Conservation (phyloP, 2,113 vertebrate species). For the Ivindomyrus marchei region DNA sequence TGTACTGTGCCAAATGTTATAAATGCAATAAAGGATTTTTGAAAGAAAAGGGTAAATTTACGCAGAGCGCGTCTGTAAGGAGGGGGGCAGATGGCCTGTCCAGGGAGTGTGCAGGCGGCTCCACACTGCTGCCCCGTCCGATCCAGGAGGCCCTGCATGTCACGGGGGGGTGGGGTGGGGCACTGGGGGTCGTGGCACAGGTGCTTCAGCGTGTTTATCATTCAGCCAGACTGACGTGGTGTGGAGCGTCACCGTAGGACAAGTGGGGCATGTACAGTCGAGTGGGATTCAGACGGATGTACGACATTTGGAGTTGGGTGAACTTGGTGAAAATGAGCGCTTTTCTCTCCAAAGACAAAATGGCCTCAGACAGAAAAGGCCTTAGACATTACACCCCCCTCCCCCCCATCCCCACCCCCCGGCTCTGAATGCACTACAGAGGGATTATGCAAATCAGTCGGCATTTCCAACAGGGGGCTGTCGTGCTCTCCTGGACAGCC, state of each 20-base stretch:
- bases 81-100: neutral
- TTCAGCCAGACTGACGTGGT: neutral
- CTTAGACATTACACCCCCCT: neutral
- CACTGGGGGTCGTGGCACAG: neutral
- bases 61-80: conserved; percentile 44
- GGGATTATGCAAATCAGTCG: conserved; percentile 19
- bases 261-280: neutral
- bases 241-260: neutral
- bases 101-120: neutral
- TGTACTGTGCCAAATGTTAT: conserved; percentile 90
- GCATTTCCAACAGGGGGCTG: neutral
- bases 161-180: neutral
- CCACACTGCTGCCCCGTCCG: neutral
- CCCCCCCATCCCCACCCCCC: neutral
- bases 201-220: neutral
- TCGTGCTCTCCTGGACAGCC: neutral
- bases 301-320: neutral
- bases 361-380: neutral
- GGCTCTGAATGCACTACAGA: neutral
- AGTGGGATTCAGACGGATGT: neutral
- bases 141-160: conserved; percentile 22
- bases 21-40: conserved; percentile 84
- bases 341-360: neutral
- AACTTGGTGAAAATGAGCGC: neutral
- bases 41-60: conserved; percentile 52